phyloP scores from a whole-genome alignment of 2,888 invertebrate species.

The Habroteleia sp. region DNA sequence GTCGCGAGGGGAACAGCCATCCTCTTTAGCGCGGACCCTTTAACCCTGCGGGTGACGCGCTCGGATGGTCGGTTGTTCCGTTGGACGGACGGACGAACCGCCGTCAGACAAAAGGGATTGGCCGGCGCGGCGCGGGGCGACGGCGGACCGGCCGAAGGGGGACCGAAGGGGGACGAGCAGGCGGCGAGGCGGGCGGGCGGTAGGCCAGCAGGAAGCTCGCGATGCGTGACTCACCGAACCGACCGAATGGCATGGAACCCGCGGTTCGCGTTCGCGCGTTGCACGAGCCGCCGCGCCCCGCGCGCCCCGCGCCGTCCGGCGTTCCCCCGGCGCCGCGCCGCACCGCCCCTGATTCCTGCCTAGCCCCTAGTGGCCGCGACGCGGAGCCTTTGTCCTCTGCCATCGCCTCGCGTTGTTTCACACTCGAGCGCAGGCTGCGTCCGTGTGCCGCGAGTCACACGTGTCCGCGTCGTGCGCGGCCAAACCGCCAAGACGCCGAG shows the following conservation, averaged over 20 bases:
- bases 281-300: conserved; percentile 65
- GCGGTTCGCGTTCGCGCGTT: conserved; percentile 78
- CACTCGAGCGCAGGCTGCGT: conserved; percentile 71
- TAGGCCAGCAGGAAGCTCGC: conserved; percentile 81
- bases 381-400: conserved; percentile 79
- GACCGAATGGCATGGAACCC: conserved; percentile 75
- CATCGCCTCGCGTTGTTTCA: conserved; percentile 79
- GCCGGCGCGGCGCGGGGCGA: conserved; percentile 66
- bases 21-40: conserved; percentile 78
- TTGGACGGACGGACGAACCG: conserved; percentile 69
- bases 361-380: conserved; percentile 73
- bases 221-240: conserved; percentile 80
- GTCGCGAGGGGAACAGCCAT: conserved; percentile 66
- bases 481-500: neutral
- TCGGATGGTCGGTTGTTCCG: conserved; percentile 74
- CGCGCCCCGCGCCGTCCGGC: conserved; percentile 52
- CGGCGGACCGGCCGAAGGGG: conserved; percentile 52
- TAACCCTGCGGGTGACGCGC: conserved; percentile 80
- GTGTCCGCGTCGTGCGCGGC: conserved; percentile 35
- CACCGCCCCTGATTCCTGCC: conserved; percentile 66
- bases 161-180: conserved; percentile 62
- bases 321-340: conserved; percentile 24
- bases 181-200: conserved; percentile 70
- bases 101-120: conserved; percentile 75
- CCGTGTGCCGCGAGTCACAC: conserved; percentile 48